phyloP scores from a whole-genome alignment of 1,140 invertebrate genomes.

The Trichoplusia ni region DNA sequence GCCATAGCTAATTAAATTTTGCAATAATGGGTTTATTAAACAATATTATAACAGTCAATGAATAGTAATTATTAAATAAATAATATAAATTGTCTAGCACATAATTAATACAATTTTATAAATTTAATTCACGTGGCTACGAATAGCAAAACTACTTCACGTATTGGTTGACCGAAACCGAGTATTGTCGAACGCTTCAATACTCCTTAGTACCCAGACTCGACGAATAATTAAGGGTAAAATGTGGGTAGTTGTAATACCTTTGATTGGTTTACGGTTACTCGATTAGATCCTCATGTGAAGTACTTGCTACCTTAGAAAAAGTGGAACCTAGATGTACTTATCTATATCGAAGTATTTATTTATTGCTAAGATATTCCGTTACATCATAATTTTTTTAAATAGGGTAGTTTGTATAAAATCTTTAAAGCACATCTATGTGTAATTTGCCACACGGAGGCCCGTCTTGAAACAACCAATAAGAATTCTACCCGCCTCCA shows the following conservation, averaged over 20 bases:
- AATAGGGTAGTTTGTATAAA: background rate
- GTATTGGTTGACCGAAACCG: slow-evolving; percentile 47
- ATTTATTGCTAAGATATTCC: too few relatives aligned
- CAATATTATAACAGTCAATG: slow-evolving; percentile 46
- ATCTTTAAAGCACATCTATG: background rate
- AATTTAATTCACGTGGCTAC: slow-evolving; percentile 15
- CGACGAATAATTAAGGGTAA: background rate
- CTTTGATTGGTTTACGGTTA: too few relatives aligned
- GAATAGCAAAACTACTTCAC: slow-evolving; percentile 52
- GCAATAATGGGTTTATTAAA: slow-evolving; percentile 40
- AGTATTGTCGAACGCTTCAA: too few relatives aligned
- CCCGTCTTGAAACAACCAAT: slow-evolving; percentile 58
- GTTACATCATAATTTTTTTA: background rate
- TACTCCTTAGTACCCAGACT: too few relatives aligned
- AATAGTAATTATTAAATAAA: slow-evolving; percentile 49
- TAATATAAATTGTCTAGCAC: slow-evolving; percentile 46
- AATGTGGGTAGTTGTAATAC: too few relatives aligned
- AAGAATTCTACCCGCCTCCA: slow-evolving; percentile 44
- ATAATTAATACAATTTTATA: slow-evolving; percentile 49
- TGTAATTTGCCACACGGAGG: slow-evolving; percentile 39
- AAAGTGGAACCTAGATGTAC: too few relatives aligned
- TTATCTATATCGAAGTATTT: too few relatives aligned
- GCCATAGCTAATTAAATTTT: slow-evolving; percentile 56
- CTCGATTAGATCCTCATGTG: too few relatives aligned
- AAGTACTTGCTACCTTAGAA: too few relatives aligned